A percentile compares a stretch with the other conserved stretches of the same genome.
phyloP scores from a whole-genome alignment of 2,888 invertebrate genomes.

The Leucozona laternaria region DNA sequence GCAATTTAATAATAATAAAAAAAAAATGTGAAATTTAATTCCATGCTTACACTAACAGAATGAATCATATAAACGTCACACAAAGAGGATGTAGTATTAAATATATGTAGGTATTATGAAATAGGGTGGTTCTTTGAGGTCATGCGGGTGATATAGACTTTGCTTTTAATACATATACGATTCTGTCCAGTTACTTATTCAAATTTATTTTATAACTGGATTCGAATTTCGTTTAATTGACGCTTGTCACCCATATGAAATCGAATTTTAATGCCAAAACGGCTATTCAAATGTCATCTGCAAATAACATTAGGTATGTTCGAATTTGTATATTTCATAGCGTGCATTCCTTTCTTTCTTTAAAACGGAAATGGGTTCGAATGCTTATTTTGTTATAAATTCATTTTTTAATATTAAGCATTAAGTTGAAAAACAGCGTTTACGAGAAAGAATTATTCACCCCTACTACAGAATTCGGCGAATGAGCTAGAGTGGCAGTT shows the following conservation, averaged over 20 bases:
- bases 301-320: not conserved
- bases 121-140: slow-evolving; percentile 32
- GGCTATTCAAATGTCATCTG: slow-evolving; percentile 28
- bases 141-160: slow-evolving; percentile 26
- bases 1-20: slow-evolving; percentile 23
- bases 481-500: too few species aligned
- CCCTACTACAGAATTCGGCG: too few species aligned
- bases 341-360: too few species aligned
- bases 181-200: not conserved
- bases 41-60: not conserved
- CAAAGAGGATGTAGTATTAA: slow-evolving; percentile 10
- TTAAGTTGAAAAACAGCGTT: too few species aligned
- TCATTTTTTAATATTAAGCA: too few species aligned
- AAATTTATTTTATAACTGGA: not conserved
- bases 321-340: not conserved
- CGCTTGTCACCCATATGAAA: slow-evolving; percentile 38
- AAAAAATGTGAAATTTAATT: slow-evolving; percentile 45
- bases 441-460: too few species aligned
- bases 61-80: slow-evolving; percentile 48
- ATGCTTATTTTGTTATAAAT: not conserved
- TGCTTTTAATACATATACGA: not conserved
- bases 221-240: slow-evolving; percentile 42
- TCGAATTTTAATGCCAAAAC: slow-evolving; percentile 48
- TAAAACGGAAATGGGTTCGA: not conserved
- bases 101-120: slow-evolving; percentile 31